These are phyloP conservation scores for Brachypodius melanocephalos DNA, from an alignment of 2,113 vertebrate genomes.

Conservation along the genomic window DNA sequence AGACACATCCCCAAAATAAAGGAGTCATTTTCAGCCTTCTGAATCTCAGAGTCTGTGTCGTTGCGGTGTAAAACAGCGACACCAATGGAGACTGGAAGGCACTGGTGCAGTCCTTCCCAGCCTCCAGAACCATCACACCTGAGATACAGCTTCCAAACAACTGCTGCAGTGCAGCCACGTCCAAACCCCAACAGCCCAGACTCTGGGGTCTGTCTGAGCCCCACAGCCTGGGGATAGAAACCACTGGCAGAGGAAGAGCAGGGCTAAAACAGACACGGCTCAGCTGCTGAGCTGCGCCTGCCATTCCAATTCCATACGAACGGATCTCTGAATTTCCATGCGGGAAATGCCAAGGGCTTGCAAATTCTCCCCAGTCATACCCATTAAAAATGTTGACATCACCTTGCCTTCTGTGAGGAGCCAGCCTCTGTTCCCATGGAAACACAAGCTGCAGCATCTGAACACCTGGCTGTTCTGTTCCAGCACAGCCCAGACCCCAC, in stretches of 20 bases:
- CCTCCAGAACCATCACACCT: not conserved
- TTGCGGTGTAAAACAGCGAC: no score
- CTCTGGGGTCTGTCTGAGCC: not conserved
- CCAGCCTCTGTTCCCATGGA: not conserved
- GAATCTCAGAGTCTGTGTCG: no score
- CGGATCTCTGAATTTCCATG: accelerated
- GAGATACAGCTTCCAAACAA: accelerated
- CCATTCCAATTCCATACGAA: not conserved
- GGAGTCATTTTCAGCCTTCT: no score
- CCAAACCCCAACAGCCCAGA: not conserved
- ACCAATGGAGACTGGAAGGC: not conserved
- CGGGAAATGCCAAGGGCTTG: not conserved
- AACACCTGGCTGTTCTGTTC: not conserved
- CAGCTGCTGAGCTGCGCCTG: not conserved
- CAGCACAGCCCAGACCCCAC: accelerated
- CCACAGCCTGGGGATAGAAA: not conserved
- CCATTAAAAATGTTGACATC: not conserved
- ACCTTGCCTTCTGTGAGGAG: not conserved
- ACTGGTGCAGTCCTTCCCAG: not conserved
- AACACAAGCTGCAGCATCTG: not conserved
- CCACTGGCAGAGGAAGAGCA: not conserved
- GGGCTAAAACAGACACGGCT: accelerated
- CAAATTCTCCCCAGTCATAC: not conserved
- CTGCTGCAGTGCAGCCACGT: not conserved
- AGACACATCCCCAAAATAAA: no score